Base-by-base conservation (phyloP, 2,888 invertebrate genomes). In the Noctua pronuba region DNA sequence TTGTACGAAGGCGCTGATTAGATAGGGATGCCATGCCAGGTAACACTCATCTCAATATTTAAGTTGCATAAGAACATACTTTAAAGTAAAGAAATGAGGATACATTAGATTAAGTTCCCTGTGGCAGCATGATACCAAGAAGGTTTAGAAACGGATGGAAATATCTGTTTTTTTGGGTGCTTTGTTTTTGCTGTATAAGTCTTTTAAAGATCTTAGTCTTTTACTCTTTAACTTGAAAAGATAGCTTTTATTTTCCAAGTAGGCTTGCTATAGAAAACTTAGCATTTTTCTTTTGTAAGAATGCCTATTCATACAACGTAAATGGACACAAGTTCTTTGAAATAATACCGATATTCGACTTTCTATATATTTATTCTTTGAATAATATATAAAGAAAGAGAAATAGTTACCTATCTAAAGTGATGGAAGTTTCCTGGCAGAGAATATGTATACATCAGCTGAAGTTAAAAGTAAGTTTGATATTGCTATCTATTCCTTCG, bases 1-100 rank as follows among this genome's bases (percentile, higher is more conserved):
- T 89, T 86, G 82, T 78, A 77, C 70, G 78, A 71, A 68, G 55
- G 79, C 77, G 41, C 46, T 80, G 77, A 79, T 79, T 83, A 78
- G 70, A 70, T 65, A 86, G 72, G 64, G 80, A 65, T 77, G 73
- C 38, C 69, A 74, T 75, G 64, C 35, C 64, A 74, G 62, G 44
- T 49, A 28, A 24, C 24, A 28, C 21, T n/a, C 31, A 7, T 2
- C 28, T 46, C 16, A 4, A 6, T 46, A 31, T 24, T 31, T 52
- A 5, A 16, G 0, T 38, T 41, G 35, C 21, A 52, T 11, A 41
- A 60, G 28, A 60, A 35, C 24, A 44, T n/a, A 10, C 21, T 44
- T 18, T 1, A 10, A 18, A 35, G n/a, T 74, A 35, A 31, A 31
- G 8, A 7, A 55, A n/a, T 3, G 13, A 31, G 8, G 18, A 31